Evolutionary conservation across 2,888 invertebrate genomes (phyloP).

Genomic region (Timema cristinae): DNA sequence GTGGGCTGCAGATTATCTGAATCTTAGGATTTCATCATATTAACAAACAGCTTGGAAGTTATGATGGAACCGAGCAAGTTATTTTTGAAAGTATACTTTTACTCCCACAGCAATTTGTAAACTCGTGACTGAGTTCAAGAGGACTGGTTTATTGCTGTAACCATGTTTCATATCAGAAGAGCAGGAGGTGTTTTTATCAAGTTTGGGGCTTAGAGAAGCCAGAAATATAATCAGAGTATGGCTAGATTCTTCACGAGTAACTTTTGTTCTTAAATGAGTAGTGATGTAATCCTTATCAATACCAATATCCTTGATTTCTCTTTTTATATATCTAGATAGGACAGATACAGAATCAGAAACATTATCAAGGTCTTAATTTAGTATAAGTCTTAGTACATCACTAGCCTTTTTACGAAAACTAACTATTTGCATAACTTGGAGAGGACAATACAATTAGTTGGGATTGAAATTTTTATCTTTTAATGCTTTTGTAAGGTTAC

Average conservation of each 20-base stretch:
- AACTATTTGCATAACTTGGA: neutral
- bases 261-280: neutral
- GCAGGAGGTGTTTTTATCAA: neutral
- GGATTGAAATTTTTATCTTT: neutral
- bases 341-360: neutral
- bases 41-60: neutral
- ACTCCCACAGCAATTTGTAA: neutral
- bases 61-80: neutral
- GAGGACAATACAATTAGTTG: neutral
- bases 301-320: neutral
- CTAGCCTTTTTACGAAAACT: neutral
- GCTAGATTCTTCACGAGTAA: neutral
- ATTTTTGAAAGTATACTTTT: neutral
- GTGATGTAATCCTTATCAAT: neutral
- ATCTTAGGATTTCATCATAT: slow-evolving; percentile 3
- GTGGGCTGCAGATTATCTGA: neutral
- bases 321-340: neutral
- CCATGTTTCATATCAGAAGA: neutral
- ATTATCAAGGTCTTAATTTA: neutral
- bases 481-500: neutral
- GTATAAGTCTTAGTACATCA: neutral
- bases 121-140: neutral
- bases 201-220: neutral
- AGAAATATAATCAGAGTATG: neutral
- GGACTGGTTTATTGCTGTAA: neutral